Conservation (phyloP, 2,113 vertebrate genomes). For the Anolis sagrei region DNA sequence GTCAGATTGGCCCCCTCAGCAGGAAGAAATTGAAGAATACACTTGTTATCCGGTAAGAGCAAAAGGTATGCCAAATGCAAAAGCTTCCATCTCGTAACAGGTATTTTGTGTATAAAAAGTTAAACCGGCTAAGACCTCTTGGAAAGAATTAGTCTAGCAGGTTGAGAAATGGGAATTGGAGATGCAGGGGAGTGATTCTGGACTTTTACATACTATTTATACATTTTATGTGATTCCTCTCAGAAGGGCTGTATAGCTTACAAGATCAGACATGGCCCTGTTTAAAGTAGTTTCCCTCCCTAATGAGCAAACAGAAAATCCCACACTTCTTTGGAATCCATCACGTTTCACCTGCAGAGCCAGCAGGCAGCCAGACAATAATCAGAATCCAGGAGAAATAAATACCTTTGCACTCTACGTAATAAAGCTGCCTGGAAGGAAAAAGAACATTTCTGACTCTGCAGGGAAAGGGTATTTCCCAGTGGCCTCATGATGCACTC, state of each 20-base stretch:
- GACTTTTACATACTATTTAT: background rate
- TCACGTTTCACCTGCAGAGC: background rate
- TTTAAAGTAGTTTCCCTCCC: background rate
- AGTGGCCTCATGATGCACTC: conserved; percentile 14
- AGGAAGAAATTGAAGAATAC: background rate
- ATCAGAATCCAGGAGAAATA: background rate
- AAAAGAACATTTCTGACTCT: background rate
- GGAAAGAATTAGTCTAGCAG: background rate
- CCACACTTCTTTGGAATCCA: background rate
- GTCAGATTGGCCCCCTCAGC: no score
- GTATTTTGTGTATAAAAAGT: background rate
- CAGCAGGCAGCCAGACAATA: background rate
- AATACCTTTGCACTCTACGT: background rate
- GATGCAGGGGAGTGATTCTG: background rate
- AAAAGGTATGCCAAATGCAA: background rate
- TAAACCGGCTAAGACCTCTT: background rate
- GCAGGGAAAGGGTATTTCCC: background rate
- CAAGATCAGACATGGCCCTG: background rate
- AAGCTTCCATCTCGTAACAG: background rate
- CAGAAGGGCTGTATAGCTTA: background rate
- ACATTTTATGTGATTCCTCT: background rate
- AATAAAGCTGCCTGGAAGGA: background rate
- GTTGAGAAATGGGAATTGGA: background rate
- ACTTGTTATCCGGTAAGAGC: background rate
- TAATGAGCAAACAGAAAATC: background rate